These are phyloP conservation scores for Riparia riparia DNA, from an alignment of 2,113 vertebrate species.

Conservation along the genomic window DNA sequence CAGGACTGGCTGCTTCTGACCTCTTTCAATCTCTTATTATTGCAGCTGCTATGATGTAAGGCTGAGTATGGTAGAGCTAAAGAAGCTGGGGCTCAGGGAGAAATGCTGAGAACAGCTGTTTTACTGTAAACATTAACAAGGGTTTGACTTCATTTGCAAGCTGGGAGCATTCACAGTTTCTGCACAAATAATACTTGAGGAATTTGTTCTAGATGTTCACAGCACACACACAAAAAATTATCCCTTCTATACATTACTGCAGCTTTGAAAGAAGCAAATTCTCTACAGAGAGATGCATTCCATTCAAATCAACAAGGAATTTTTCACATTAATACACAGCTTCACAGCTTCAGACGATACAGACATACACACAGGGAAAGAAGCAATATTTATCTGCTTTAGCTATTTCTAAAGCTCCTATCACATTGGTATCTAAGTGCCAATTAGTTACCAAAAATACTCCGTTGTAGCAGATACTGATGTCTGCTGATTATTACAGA, in stretches of 20 bases:
- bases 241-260: not conserved
- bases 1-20: slow-evolving; percentile 35
- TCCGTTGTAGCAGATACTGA: slow-evolving; percentile 44
- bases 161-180: slow-evolving; percentile 55
- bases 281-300: slow-evolving; percentile 7
- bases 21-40: slow-evolving; percentile 44
- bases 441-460: slow-evolving; percentile 65
- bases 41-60: slow-evolving; percentile 64
- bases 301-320: slow-evolving; percentile 43
- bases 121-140: slow-evolving; percentile 70
- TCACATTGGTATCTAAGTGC: slow-evolving; percentile 16
- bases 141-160: slow-evolving; percentile 60
- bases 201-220: slow-evolving; percentile 42
- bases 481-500: slow-evolving; percentile 37
- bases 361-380: not conserved
- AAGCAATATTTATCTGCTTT: slow-evolving; percentile 27
- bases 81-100: slow-evolving; percentile 41
- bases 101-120: slow-evolving; percentile 69
- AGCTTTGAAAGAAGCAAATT: slow-evolving; percentile 28
- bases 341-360: slow-evolving; percentile 23
- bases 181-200: slow-evolving; percentile 29
- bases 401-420: slow-evolving; percentile 48
- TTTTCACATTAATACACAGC: slow-evolving; percentile 36
- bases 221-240: slow-evolving; percentile 8
- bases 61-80: slow-evolving; percentile 19